A percentile compares a stretch with the other conserved stretches of the same genome.
phyloP scores from a whole-genome alignment of 2,113 vertebrate species.

The pig (Sus scrofa) region T2T-Sscrofa CM000819.6:128653001-128653500 shows the following conservation, averaged over 20 bases:
- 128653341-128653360: neutral
- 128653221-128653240: neutral
- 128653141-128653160: slow-evolving; percentile 14
- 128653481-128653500: neutral
- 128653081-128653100: slow-evolving; percentile 45
- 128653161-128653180: neutral
- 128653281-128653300: neutral
- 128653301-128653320: neutral
- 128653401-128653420: neutral
- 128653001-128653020: too few relatives aligned
- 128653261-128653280: neutral
- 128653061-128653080: neutral
- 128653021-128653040: too few relatives aligned
- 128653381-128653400: neutral
- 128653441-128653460: neutral
- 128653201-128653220: neutral
- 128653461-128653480: too few relatives aligned
- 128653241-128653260: neutral
- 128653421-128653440: neutral
- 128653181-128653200: neutral
- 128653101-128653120: neutral
- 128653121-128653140: neutral
- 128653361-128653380: neutral
- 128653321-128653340: neutral
- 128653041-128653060: too few relatives aligned